Base-by-base conservation (phyloP, 2,797 vertebrate species). In the Acrossocheilus wenchowensis region DNA sequence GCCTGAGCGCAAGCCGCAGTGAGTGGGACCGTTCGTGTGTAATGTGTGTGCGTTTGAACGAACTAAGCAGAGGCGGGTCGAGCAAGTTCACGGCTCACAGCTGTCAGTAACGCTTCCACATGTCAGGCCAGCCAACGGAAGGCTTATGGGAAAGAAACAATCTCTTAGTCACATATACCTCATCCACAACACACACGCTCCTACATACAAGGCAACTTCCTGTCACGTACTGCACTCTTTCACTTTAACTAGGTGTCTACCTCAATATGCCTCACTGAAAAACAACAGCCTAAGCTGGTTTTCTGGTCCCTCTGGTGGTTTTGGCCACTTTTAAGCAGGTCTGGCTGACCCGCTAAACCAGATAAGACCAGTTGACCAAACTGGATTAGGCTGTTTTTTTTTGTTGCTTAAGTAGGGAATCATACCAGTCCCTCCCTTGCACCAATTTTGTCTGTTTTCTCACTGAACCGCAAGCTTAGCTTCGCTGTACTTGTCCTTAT, bases 21-120 rank as follows among this genome's bases (percentile, higher is more conserved):
- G 60, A 82, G 62, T 79, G 72, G 82, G 87, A 82, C 78, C 52
- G 19, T 43, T 45, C 30, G n/a, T 6, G 83, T 62, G 39, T 62
- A 92, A 89, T 84, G 89, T 89, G 91, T 92, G 93, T 91, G 93
- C 92, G 93, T 91, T 88, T 94, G 93, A 93, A 93, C 88, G 78
- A 92, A 94, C 90, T 87, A 93, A 91, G 93, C 93, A 95, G 91
- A 89, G 36, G 89, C 81, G 91, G 94, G 95, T 96, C 94, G 93
- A 52, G 89, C 90, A 92, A 93, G 94, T 96, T 95, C 94, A 95
- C 86, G 81, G 91, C 91, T 90, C 92, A 90, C 86, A 87, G 84
- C 86, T 91, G 92, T 90, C 86, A 83, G 80, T 86, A 45, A 86
- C 80, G 91, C 91, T 94, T 93, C 91, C 91, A 92, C 83, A 84